Conservation (phyloP, 2,888 invertebrate species). For the Eilema depressum region DNA sequence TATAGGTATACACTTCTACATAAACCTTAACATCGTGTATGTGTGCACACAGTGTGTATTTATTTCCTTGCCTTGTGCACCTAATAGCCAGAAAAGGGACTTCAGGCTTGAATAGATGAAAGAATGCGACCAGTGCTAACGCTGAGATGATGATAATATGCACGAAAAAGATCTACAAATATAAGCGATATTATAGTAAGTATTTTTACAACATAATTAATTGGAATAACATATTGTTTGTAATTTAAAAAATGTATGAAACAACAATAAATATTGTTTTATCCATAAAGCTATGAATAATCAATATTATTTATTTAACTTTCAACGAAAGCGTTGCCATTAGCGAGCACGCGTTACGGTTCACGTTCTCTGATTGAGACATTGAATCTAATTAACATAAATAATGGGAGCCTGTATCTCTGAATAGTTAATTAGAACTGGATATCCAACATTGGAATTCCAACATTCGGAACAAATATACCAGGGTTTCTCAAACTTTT, state of each 20-base stretch:
- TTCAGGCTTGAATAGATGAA: too few species aligned
- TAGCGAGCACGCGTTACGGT: neutral
- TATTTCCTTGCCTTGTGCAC: too few species aligned
- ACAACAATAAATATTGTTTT: neutral
- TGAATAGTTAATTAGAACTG: slow-evolving; percentile 7
- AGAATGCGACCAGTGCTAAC: too few species aligned
- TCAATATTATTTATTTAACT: neutral
- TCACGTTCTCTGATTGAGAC: slow-evolving; percentile 4
- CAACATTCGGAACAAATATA: neutral
- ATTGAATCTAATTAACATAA: slow-evolving; percentile 12
- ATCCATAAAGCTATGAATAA: neutral
- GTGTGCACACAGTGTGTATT: too few species aligned
- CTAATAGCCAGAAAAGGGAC: too few species aligned
- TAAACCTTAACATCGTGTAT: too few species aligned
- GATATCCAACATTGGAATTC: neutral
- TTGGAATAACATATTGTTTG: neutral
- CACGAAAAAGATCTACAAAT: too few species aligned
- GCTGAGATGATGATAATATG: too few species aligned
- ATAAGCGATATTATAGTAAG: too few species aligned
- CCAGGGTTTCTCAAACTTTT: neutral
- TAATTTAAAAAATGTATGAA: neutral
- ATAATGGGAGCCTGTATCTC: neutral
- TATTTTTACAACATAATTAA: neutral
- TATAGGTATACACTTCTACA: too few species aligned
- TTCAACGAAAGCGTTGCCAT: neutral